phyloP scores from a whole-genome alignment of 2,113 vertebrate species.

The Crotalus viridis region DNA sequence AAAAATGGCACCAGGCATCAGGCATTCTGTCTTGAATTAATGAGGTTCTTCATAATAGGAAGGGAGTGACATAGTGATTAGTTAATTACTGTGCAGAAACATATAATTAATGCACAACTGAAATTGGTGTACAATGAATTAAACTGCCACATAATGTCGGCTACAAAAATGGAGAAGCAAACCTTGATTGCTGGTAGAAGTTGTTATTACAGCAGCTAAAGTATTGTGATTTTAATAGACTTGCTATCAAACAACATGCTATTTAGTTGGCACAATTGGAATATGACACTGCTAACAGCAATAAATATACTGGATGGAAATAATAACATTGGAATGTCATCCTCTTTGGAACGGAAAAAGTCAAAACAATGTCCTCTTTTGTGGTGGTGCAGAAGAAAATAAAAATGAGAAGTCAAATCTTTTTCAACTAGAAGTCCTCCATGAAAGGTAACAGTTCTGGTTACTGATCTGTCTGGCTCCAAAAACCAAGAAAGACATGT shows the following conservation, averaged over 20 bases:
- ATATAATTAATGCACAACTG: conserved; percentile 70
- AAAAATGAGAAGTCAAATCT: neutral
- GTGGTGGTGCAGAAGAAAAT: neutral
- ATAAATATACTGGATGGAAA: neutral
- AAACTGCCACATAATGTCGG: conserved; percentile 56
- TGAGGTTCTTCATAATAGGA: conserved; percentile 64
- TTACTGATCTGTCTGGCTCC: neutral
- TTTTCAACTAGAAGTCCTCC: neutral
- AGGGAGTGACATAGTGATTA: conserved; percentile 71
- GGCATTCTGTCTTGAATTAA: conserved; percentile 65
- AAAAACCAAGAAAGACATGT: neutral
- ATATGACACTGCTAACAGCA: neutral
- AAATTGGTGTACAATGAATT: conserved; percentile 68
- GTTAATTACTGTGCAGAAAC: conserved; percentile 68
- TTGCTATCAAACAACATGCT: neutral
- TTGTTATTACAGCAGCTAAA: conserved; percentile 29
- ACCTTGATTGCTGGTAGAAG: conserved; percentile 56
- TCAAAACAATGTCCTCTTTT: neutral
- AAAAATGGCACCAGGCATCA: conserved; percentile 51
- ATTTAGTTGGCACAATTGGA: neutral
- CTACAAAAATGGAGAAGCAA: conserved; percentile 57
- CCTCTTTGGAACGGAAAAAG: neutral
- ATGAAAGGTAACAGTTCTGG: neutral
- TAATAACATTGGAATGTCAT: neutral
- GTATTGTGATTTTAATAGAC: conserved; percentile 45